phyloP scores from a whole-genome alignment of 2,797 vertebrate genomes.

The Scarus forsteni region DNA sequence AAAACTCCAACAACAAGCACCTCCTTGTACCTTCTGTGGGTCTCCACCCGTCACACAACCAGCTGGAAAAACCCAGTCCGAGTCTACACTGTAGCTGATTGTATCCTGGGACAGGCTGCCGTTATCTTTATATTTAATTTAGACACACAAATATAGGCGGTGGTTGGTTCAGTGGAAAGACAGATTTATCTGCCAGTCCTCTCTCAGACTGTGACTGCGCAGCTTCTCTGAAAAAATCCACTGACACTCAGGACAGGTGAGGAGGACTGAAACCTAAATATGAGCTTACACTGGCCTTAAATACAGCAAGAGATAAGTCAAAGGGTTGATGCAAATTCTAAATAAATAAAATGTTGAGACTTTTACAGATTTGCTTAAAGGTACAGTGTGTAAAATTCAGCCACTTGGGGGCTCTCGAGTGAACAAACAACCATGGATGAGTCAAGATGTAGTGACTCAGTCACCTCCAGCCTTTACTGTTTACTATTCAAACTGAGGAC shows the following conservation, averaged over 20 bases:
- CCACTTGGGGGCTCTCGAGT: no score
- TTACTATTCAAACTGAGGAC: no score
- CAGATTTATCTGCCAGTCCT: slow-evolving; percentile 14
- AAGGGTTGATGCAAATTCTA: no score
- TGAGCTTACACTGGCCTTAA: no score
- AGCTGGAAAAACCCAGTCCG: slow-evolving; percentile 64
- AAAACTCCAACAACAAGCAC: slow-evolving; percentile 69
- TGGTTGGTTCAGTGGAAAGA: slow-evolving; percentile 40
- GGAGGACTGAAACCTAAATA: neutral
- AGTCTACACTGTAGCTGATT: slow-evolving; percentile 61
- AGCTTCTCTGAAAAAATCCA: slow-evolving; percentile 1
- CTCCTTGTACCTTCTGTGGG: slow-evolving; percentile 76
- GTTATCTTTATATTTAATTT: slow-evolving; percentile 74
- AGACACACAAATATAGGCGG: slow-evolving; percentile 38
- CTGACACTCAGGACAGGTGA: neutral
- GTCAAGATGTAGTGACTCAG: no score
- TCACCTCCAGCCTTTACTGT: no score
- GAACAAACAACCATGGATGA: no score
- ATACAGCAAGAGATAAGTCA: no score
- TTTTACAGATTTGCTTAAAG: no score
- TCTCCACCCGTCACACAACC: slow-evolving; percentile 44
- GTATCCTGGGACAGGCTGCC: slow-evolving; percentile 56
- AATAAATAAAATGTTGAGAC: no score
- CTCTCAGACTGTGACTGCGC: neutral
- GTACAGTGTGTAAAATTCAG: no score